Evolutionary conservation across 1,140 invertebrate genomes (phyloP), one percentile per base, ranked within the genome.

Genomic region (Neoseiulus cucumeris): DNA sequence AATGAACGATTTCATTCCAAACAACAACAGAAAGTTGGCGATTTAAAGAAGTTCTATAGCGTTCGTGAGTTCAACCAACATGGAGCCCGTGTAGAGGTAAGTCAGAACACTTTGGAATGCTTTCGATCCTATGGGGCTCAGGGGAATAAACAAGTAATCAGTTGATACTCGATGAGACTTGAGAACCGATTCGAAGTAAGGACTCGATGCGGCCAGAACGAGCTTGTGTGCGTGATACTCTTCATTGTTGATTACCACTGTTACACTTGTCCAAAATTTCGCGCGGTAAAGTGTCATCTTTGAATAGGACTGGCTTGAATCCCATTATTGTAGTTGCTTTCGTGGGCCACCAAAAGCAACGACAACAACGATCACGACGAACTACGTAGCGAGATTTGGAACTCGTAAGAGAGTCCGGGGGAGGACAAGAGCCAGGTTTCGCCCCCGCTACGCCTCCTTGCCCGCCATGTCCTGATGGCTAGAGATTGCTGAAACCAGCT

Each of bases 131-230:
- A 44, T 25, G 64, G 42, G 17, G 33, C 55, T 14, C 42, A 44
- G 25, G 14, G 51, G 51, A 6, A 59, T 33, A 25, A 29, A 12
- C 14, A 59, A 25, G 25, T 33, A 17, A 14, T 59, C 51, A 20
- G 25, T 33, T 5, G 33, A 25, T 1, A 59, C 51, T 25, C 51
- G 51, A 33, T 59, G 51, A 1, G 51, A 59, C 9, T 59, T 59
- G 22, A 69, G 66, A 65, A 69, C 68, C 12, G 68, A 67, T 25
- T 64, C 20, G 44, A 69, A 69, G 64, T 68, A 69, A 18, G 67
- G 64, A 33, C 67, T 68, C 41, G 47, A 66, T 18, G 68, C 64
- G 18, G 65, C 65, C 18, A 69, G 65, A 17, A 69, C 42, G n/a
- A 66, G 39, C 39, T 67, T 69, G 39, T 69, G 68, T 45, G 67